Base-by-base conservation (phyloP, 2,113 vertebrate genomes). In the Sisor rabdophorus region DNA sequence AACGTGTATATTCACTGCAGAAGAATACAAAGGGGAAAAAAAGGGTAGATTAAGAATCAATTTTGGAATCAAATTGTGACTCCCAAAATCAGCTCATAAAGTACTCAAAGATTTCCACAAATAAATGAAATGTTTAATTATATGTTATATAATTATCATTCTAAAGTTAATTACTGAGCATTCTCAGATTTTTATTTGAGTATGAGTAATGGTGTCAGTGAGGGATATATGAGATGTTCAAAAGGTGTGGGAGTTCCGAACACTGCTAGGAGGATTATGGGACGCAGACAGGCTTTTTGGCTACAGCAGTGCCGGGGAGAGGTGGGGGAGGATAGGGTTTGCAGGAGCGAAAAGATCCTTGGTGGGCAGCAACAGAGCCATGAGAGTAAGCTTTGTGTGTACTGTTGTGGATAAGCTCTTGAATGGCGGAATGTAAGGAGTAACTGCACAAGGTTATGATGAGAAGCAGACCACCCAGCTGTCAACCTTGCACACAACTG, bases 351-450 rank as follows among this genome's bases (percentile, higher is more conserved):
- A 73, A 77, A 73, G 83, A 73, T 79, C 70, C 79, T 83, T 76
- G 83, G 85, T 85, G 84, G 85, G 86, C 86, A 86, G 74, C 83
- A 83, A 82, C 82, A 53, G 59, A 80, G 86, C 85, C 81, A 84
- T 91, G 88, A 89, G 90, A 87, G 90, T 87, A 87, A 90, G 87
- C 91, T 89, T 90, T 90, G 88, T 90, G 88, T 85, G 72, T 82
- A 83, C 86, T 75, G 87, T 84, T 84, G 52, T 90, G 88, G 90
- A 89, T 88, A 90, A 89, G 85, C 88, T 84, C 86, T 86, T 77
- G 85, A 86, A 87, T 86, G 81, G 86, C 82, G 90, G 90, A 91
- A 93, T 93, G 90, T 88, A 85, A 91, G 90, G 90, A 91, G 90
- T 91, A 87, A 85, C 87, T 76, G 55, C 83, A 86, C 81, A 89